These are phyloP conservation scores for Geotrypetes seraphini DNA, from an alignment of 2,797 vertebrate genomes.

Conservation along the genomic window DNA sequence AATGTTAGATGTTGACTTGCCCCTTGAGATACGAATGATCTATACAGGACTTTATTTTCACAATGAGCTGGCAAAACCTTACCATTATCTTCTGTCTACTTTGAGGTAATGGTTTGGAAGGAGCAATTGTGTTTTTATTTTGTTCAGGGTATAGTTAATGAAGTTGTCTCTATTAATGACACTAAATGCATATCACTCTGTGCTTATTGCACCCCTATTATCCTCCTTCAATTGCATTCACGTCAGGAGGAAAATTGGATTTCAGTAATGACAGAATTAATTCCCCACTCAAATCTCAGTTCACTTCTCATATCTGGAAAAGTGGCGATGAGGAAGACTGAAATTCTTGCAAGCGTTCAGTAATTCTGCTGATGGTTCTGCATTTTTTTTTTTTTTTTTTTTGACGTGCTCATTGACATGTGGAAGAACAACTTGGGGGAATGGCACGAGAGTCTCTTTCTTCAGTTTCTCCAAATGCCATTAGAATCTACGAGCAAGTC, in stretches of 20 bases:
- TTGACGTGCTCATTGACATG: background rate
- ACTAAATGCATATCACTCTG: background rate
- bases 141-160: conserved; percentile 18
- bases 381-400: background rate
- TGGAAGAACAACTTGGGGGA: background rate
- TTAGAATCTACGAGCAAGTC: background rate
- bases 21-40: too few species aligned
- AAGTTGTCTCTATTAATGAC: conserved; percentile 25
- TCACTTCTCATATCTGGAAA: background rate
- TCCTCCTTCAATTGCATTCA: conserved; percentile 26
- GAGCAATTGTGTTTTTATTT: conserved; percentile 1
- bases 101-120: conserved; percentile 1
- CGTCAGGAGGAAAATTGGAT: conserved; percentile 32
- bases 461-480: background rate
- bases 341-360: background rate
- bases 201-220: conserved; percentile 6
- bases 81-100: background rate
- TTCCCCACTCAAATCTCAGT: background rate
- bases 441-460: background rate
- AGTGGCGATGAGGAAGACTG: background rate
- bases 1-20: too few species aligned
- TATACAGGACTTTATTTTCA: too few species aligned
- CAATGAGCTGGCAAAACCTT: too few species aligned
- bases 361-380: background rate
- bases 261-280: conserved; percentile 26